Evolutionary conservation across 2,888 invertebrate genomes (phyloP).

Genomic region (Phortica okadai): DNA sequence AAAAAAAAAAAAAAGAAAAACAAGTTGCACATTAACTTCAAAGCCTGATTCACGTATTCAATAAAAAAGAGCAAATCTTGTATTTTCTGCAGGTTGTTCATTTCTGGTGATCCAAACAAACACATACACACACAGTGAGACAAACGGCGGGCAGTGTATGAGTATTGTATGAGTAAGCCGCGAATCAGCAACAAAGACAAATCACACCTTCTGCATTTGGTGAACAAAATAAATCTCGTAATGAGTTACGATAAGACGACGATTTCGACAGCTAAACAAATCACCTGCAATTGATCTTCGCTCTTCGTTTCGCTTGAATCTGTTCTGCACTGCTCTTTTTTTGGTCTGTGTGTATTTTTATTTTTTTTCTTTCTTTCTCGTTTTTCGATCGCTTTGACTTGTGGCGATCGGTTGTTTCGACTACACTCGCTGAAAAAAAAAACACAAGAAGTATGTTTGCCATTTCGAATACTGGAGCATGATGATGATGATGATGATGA

Average conservation of each 20-base stretch:
- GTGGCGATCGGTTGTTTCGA: slow-evolving; percentile 13
- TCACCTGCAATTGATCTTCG: slow-evolving; percentile 77
- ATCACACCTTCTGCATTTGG: slow-evolving; percentile 77
- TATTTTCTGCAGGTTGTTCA: slow-evolving; percentile 7
- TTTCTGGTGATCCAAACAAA: not conserved
- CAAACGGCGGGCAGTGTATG: too few relatives aligned
- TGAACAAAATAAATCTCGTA: slow-evolving; percentile 77
- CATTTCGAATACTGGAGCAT: slow-evolving; percentile 69
- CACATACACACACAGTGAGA: not conserved
- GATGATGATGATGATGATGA: slow-evolving; percentile 6
- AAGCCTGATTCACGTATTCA: slow-evolving; percentile 28
- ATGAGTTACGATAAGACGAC: slow-evolving; percentile 77
- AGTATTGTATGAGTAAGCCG: not conserved
- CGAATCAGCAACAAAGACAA: slow-evolving; percentile 74
- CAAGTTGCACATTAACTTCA: slow-evolving; percentile 10
- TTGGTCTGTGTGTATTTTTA: too few relatives aligned
- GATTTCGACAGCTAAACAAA: slow-evolving; percentile 77
- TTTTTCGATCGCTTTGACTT: slow-evolving; percentile 19
- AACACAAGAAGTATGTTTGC: slow-evolving; percentile 64
- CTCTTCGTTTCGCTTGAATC: slow-evolving; percentile 58
- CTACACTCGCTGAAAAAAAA: slow-evolving; percentile 37
- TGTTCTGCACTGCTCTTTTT: not conserved
- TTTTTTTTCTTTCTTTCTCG: too few relatives aligned
- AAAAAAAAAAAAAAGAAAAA: not conserved
- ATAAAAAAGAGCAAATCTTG: slow-evolving; percentile 26